A percentile compares a stretch with the other conserved stretches of the same genome.
Evolutionary conservation across 1,140 invertebrate genomes (phyloP).

Genomic region (Drosophila ercepeae): DNA sequence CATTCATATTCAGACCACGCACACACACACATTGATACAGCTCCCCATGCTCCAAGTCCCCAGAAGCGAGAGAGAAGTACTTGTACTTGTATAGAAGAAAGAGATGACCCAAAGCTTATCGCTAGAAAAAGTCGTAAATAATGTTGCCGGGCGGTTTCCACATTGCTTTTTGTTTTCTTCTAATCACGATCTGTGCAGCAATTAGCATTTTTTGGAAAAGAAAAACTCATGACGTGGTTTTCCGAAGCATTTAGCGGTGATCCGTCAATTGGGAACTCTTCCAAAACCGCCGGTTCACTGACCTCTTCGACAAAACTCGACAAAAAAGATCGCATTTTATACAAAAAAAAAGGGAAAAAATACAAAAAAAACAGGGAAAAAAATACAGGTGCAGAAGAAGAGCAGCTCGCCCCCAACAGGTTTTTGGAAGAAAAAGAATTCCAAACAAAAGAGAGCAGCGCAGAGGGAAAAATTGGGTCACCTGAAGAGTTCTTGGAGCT

Average conservation of each 20-base stretch:
- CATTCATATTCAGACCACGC: slow-evolving; percentile 75
- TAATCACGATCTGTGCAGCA: slow-evolving; percentile 27
- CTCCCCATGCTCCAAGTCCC: background rate
- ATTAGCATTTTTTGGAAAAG: slow-evolving; percentile 33
- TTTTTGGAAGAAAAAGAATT: slow-evolving; percentile 23
- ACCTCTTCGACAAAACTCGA: slow-evolving; percentile 37
- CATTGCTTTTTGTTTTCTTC: slow-evolving; percentile 15
- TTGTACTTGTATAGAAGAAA: background rate
- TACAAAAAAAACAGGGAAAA: slow-evolving; percentile 21
- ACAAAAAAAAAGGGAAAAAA: slow-evolving; percentile 20
- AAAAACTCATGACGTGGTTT: slow-evolving; percentile 69
- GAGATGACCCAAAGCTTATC: slow-evolving; percentile 30
- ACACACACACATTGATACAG: slow-evolving; percentile 2
- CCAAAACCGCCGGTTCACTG: slow-evolving; percentile 39
- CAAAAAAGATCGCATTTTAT: slow-evolving; percentile 7
- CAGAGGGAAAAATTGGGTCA: slow-evolving; percentile 9
- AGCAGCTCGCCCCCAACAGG: slow-evolving; percentile 42
- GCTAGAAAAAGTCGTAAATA: slow-evolving; percentile 8
- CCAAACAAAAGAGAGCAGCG: background rate
- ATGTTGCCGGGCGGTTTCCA: slow-evolving; percentile 38
- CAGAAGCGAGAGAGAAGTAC: slow-evolving; percentile 7
- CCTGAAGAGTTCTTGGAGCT: too few species aligned
- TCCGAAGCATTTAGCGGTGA: slow-evolving; percentile 56
- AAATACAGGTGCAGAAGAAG: slow-evolving; percentile 21
- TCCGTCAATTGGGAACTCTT: slow-evolving; percentile 52